A percentile compares a stretch with the other conserved stretches of the same genome.
phyloP scores from a whole-genome alignment of 2,113 vertebrate genomes.

The Holacanthus passer region DNA sequence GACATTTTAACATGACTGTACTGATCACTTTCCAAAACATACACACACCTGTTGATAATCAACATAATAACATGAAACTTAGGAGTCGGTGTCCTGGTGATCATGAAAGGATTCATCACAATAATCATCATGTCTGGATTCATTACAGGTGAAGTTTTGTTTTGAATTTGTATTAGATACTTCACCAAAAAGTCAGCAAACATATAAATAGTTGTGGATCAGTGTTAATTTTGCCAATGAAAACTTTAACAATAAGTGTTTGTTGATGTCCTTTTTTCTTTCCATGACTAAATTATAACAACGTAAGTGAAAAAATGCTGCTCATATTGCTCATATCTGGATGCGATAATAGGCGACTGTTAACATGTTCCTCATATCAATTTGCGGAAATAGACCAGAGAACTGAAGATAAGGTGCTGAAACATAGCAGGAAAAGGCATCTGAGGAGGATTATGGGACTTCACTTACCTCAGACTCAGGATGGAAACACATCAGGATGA shows the following conservation, averaged over 20 bases:
- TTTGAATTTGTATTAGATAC: slow-evolving; percentile 8
- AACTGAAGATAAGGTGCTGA: slow-evolving; percentile 20
- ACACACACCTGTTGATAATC: not conserved
- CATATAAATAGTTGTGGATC: no score
- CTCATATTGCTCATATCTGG: no score
- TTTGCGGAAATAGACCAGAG: slow-evolving; percentile 42
- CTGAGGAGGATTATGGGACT: not conserved
- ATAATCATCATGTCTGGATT: not conserved
- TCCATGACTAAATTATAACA: no score
- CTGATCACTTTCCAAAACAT: not conserved
- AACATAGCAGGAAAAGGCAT: slow-evolving; percentile 13
- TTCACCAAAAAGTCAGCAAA: not conserved
- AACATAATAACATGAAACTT: not conserved
- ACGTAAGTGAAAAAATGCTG: no score
- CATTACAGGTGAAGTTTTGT: not conserved
- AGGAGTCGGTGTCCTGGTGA: no score
- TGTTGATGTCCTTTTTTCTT: no score
- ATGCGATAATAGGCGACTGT: no score
- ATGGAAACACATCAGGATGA: slow-evolving; percentile 1
- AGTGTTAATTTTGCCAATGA: no score
- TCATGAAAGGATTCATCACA: not conserved
- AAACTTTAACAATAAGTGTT: no score
- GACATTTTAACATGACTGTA: not conserved
- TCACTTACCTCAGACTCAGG: slow-evolving; percentile 3
- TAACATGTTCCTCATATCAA: no score